Percentiles rank a stretch among this genome's conserved stretches.
Conservation (phyloP, 2,113 vertebrate species). For the Poecilia latipinna region DNA sequence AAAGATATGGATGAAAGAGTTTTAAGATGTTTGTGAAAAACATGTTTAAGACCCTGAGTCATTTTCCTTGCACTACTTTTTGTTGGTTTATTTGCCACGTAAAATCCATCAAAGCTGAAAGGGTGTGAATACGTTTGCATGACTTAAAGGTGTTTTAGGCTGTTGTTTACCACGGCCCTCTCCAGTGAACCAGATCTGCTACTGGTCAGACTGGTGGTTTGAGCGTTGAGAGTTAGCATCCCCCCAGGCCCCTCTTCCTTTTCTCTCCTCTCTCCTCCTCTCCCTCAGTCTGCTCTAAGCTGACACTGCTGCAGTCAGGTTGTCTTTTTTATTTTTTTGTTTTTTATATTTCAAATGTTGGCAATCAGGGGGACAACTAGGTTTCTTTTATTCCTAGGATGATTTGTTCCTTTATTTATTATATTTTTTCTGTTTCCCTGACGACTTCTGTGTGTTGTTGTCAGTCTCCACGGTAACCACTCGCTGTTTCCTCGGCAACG, state of each 20-base stretch:
- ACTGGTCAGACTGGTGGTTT: slow-evolving; percentile 36
- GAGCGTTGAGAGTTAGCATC: slow-evolving; percentile 38
- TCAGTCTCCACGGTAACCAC: slow-evolving; percentile 83
- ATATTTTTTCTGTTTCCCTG: slow-evolving; percentile 85
- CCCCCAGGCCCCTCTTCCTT: slow-evolving; percentile 39
- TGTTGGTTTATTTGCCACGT: not conserved
- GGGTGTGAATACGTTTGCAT: not conserved
- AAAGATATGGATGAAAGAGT: no score
- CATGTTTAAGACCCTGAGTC: no score
- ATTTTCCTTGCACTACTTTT: no score
- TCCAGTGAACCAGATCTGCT: slow-evolving; percentile 27
- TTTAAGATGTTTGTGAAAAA: no score
- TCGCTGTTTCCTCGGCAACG: slow-evolving; percentile 81
- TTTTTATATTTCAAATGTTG: slow-evolving; percentile 53
- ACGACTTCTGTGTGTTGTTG: slow-evolving; percentile 85
- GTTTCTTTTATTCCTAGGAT: slow-evolving; percentile 76
- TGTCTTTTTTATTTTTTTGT: not conserved
- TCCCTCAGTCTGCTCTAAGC: slow-evolving; percentile 42
- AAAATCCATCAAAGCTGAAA: not conserved
- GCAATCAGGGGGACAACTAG: slow-evolving; percentile 36
- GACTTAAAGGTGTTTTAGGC: not conserved
- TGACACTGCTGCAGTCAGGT: slow-evolving; percentile 59
- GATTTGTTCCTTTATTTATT: slow-evolving; percentile 81
- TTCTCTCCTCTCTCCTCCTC: slow-evolving; percentile 30
- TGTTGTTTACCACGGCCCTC: slow-evolving; percentile 12